Conservation (phyloP, 2,888 invertebrate species). For the Coelopa pilipes region DNA sequence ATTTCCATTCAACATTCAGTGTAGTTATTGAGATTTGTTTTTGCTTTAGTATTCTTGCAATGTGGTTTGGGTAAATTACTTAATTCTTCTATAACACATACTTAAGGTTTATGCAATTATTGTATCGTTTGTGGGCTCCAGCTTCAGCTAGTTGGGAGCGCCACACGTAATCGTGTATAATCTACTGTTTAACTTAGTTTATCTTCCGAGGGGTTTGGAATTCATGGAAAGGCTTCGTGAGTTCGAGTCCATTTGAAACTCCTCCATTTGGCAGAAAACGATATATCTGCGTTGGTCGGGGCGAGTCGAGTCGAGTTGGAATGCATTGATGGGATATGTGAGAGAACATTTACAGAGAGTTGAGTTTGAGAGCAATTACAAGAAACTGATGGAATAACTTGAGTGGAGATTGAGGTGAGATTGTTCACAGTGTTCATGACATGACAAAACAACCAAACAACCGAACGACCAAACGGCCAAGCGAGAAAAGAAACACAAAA, state of each 20-base stretch:
- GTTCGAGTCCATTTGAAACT: slow-evolving; percentile 79
- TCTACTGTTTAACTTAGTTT: slow-evolving; percentile 38
- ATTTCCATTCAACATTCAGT: not conserved
- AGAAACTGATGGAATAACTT: not conserved
- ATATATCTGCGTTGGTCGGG: slow-evolving; percentile 75
- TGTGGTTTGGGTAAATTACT: not conserved
- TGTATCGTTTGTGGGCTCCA: slow-evolving; percentile 22
- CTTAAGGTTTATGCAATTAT: slow-evolving; percentile 25
- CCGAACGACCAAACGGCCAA: not conserved
- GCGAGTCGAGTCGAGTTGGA: no score
- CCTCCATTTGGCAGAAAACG: slow-evolving; percentile 87
- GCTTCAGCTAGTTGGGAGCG: not conserved
- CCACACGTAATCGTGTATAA: not conserved
- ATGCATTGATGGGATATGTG: slow-evolving; percentile 25
- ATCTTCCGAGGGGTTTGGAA: slow-evolving; percentile 58
- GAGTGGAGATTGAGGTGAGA: slow-evolving; percentile 4
- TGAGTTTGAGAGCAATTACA: no score
- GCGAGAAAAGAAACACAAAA: not conserved
- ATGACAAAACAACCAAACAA: not conserved
- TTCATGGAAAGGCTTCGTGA: slow-evolving; percentile 69
- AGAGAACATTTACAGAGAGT: not conserved
- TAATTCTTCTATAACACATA: slow-evolving; percentile 23
- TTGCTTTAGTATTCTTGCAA: not conserved
- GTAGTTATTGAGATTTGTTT: not conserved
- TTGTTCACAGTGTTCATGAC: no score